A percentile compares a stretch with the other conserved stretches of the same genome.
phyloP scores from a whole-genome alignment of 2,888 invertebrate species.

The Amphipoea oculea region DNA sequence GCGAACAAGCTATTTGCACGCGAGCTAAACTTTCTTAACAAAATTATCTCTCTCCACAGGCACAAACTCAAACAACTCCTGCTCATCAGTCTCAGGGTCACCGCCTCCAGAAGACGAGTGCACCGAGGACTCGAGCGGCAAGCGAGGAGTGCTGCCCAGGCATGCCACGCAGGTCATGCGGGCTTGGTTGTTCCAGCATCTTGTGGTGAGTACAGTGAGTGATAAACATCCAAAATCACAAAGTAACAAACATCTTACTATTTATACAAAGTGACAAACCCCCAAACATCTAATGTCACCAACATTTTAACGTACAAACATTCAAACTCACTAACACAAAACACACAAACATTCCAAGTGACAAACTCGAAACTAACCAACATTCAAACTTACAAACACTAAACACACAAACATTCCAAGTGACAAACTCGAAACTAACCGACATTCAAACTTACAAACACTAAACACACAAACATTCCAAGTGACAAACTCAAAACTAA shows the following conservation, averaged over 20 bases:
- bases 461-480: too few relatives aligned
- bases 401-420: too few relatives aligned
- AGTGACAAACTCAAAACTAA: too few relatives aligned
- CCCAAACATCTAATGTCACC: background rate
- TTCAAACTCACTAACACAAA: background rate
- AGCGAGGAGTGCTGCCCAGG: constrained; percentile 97
- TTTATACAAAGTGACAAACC: background rate
- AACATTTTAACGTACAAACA: background rate
- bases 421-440: too few relatives aligned
- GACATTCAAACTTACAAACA: too few relatives aligned
- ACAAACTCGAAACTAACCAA: background rate
- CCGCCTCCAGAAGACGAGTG: constrained; percentile 88
- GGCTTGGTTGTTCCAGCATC: constrained; percentile 98
- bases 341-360: background rate
- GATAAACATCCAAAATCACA: background rate
- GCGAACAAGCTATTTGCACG: background rate
- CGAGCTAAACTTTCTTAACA: background rate
- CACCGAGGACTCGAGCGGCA: constrained; percentile 91
- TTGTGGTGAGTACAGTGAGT: constrained; percentile 93
- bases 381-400: too few relatives aligned
- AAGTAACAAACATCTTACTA: background rate
- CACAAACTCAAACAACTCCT: constrained; percentile 86
- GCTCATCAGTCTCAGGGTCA: constrained; percentile 89
- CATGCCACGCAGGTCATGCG: constrained; percentile 99
- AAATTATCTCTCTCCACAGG: constrained; percentile 69